Evolutionary conservation across 2,113 vertebrate genomes (phyloP).

Genomic region (Microtus richardsoni): DNA sequence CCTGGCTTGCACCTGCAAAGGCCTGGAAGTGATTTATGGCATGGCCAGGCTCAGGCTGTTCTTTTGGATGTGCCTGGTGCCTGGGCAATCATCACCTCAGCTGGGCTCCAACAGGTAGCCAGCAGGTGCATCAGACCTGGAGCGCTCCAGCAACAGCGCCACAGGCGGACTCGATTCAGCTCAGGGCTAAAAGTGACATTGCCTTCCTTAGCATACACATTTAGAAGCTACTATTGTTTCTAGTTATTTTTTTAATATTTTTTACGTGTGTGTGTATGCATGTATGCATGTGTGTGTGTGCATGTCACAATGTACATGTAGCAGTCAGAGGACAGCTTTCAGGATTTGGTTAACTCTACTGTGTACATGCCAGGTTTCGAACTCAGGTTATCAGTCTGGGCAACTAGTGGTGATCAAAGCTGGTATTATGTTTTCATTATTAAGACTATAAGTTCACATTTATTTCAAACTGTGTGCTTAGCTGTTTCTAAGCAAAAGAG

Average conservation of each 20-base stretch:
- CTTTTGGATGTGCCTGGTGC: not conserved
- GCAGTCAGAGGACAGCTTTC: not conserved
- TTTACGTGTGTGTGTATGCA: not conserved
- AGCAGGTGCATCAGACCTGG: not conserved
- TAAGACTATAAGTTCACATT: not conserved
- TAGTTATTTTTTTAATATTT: not conserved
- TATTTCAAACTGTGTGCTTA: not conserved
- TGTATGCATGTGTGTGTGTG: not conserved
- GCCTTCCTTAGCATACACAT: not conserved
- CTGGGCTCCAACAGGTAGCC: not conserved
- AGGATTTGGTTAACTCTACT: not conserved
- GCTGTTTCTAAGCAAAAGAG: not conserved
- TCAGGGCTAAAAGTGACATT: rapidly evolving
- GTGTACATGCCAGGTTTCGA: not conserved
- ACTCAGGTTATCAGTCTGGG: not conserved
- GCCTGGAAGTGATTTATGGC: conserved; percentile 27
- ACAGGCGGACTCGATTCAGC: not conserved
- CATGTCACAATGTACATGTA: not conserved
- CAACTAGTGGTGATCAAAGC: not conserved
- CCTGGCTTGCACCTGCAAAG: conserved; percentile 15
- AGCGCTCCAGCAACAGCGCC: not conserved
- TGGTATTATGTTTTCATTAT: rapidly evolving
- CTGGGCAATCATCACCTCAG: not conserved
- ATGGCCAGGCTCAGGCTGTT: not conserved
- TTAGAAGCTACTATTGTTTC: not conserved